phyloP scores from a whole-genome alignment of 1,140 invertebrate species.

The Procambarus virginalis region DNA sequence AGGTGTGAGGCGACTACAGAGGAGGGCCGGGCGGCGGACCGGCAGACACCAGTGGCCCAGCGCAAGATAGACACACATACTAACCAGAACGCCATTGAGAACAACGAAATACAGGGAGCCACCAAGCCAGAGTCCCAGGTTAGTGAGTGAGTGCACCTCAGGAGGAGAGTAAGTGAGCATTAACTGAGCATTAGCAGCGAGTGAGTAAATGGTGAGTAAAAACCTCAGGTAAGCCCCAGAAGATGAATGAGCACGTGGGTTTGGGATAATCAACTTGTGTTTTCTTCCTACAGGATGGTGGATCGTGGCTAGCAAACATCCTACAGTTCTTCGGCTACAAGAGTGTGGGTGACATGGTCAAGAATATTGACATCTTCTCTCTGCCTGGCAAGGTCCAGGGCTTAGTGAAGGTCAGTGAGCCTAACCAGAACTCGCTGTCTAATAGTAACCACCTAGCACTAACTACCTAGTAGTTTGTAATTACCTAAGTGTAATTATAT shows the following conservation, averaged over 20 bases:
- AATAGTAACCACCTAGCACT: no score
- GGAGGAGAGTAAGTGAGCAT: no score
- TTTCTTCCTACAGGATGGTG: background rate
- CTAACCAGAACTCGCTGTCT: no score
- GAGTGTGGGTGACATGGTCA: conserved; percentile 49
- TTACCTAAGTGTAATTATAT: no score
- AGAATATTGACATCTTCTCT: conserved; percentile 61
- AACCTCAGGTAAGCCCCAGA: no score
- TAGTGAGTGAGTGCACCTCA: background rate
- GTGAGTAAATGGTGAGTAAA: no score
- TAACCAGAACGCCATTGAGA: conserved; percentile 25
- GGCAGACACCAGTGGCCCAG: background rate
- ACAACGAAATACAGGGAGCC: conserved; percentile 57
- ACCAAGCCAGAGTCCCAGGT: conserved; percentile 6
- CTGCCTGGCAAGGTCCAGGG: conserved; percentile 46
- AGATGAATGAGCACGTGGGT: background rate
- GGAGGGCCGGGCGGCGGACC: background rate
- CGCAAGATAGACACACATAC: conserved; percentile 36
- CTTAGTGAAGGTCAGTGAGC: conserved; percentile 39
- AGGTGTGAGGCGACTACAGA: no score
- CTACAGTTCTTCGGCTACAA: conserved; percentile 65
- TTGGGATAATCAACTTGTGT: background rate
- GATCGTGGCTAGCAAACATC: conserved; percentile 42
- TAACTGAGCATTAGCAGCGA: no score
- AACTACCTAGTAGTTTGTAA: no score